phyloP scores from a whole-genome alignment of 2,113 vertebrate genomes.

The Zosterops lateralis region DNA sequence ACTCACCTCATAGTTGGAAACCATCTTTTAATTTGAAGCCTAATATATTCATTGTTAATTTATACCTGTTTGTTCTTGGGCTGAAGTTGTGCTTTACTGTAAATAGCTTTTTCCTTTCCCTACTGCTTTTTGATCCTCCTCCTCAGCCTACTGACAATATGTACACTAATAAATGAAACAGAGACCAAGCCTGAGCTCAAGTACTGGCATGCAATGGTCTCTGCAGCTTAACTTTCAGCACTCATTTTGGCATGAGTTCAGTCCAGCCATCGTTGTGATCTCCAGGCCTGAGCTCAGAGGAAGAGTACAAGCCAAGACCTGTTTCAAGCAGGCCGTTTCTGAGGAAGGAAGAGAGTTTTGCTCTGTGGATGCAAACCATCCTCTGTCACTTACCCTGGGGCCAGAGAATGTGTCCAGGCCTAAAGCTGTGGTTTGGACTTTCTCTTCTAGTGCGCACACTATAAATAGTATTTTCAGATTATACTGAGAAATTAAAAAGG shows the following conservation, averaged over 20 bases:
- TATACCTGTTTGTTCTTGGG: constrained; percentile 12
- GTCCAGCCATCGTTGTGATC: not conserved
- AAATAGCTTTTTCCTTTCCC: constrained; percentile 4
- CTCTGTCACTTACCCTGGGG: not conserved
- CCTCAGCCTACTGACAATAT: not conserved
- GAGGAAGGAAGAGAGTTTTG: not conserved
- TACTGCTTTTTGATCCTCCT: constrained; percentile 34
- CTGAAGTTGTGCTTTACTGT: not conserved
- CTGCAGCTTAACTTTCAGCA: not conserved
- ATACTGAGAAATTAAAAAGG: not conserved
- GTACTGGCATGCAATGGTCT: not conserved
- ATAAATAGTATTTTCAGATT: constrained; percentile 15
- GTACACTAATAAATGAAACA: not conserved
- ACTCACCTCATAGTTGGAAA: not conserved
- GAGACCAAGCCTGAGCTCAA: not conserved
- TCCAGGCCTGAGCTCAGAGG: not conserved
- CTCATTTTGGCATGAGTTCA: not conserved
- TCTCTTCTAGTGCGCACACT: not conserved
- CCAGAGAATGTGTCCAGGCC: not conserved
- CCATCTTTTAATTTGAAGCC: constrained; percentile 23
- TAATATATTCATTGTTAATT: constrained; percentile 14
- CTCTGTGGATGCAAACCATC: not conserved
- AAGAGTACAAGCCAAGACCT: not conserved
- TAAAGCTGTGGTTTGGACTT: constrained; percentile 18
- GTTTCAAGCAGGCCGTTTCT: not conserved